A percentile compares a stretch with the other conserved stretches of the same genome.
These are phyloP conservation scores for Trematomus loennbergii DNA, from an alignment of 2,113 vertebrate genomes.

Conservation along the genomic window DNA sequence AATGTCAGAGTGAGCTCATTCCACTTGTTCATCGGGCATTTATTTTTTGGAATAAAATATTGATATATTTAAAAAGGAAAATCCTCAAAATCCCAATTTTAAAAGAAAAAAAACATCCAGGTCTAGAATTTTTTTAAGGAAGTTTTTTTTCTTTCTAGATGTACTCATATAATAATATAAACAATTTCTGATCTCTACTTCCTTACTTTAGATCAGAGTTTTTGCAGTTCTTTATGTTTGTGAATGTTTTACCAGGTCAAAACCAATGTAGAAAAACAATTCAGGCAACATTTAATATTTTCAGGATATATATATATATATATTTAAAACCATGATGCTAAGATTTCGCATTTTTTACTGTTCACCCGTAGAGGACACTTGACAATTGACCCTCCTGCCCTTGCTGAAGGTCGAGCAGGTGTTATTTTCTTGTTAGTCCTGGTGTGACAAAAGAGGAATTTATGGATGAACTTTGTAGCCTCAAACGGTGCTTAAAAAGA, in stretches of 20 bases:
- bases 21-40: neutral
- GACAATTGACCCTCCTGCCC: slow-evolving; percentile 11
- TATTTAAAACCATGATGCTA: neutral
- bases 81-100: neutral
- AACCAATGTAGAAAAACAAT: neutral
- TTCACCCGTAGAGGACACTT: neutral
- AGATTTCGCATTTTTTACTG: neutral
- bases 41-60: neutral
- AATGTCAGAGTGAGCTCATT: neutral
- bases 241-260: no score
- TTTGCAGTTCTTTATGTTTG: neutral
- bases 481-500: slow-evolving; percentile 46
- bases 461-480: slow-evolving; percentile 56
- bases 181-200: neutral
- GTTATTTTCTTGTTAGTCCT: slow-evolving; percentile 65
- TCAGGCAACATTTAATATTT: neutral
- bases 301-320: no score
- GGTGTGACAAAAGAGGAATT: slow-evolving; percentile 68
- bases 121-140: no score
- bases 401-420: neutral
- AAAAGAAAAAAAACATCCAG: no score
- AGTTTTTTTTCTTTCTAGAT: no score
- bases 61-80: neutral
- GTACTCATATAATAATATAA: no score
- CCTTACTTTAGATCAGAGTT: neutral